Base-by-base conservation (phyloP, 2,797 vertebrate genomes). In the Tapera naevia region DNA sequence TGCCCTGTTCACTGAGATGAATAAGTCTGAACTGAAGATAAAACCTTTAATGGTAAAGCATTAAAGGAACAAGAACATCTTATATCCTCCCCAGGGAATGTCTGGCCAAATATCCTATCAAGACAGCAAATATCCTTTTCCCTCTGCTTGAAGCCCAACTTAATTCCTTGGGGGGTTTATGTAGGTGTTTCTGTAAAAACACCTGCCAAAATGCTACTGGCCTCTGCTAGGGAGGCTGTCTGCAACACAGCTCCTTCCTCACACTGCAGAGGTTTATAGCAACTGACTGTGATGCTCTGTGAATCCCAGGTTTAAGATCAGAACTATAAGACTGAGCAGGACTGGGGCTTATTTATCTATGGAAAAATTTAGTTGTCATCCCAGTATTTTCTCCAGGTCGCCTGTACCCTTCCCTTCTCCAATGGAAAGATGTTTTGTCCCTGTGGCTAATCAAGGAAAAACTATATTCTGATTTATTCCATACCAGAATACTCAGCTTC, bases 221-320 rank as follows among this genome's bases (percentile, higher is more conserved):
- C 21, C 41, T 45, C 53, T 66, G 86, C 46, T 41, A 23, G 39
- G 70, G 64, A 85, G 51, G 32, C 39, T 62, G 13, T 17, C 30
- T 6, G 69, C 46, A 60, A 7, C 53, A 35, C 45, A 48, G 1
- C 62, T 46, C 28, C 43, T 67, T 39, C 60, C 46, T 73, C 39
- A 19, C 65, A 2, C 35, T 30, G 51, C 0, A 0, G 17, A 61
- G 37, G n/a, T n/a, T 64, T 66, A 9, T 10, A 51, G 30, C 60
- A 67, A 72, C 28, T 28, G 57, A 45, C n/a, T 3, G 24, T 50
- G 69, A 73, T 35, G 73, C 28, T 41, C n/a, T 51, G 28, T 24
- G 73, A 69, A 46, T 21, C 73, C n/a, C 50, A 57, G 8, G 9
- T 41, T 73, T 51, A 50, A 46, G 58, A 76, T 11, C 45, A 71